Evolutionary conservation across 1,140 invertebrate genomes (phyloP).

Genomic region (Macrostomum lignano): DNA sequence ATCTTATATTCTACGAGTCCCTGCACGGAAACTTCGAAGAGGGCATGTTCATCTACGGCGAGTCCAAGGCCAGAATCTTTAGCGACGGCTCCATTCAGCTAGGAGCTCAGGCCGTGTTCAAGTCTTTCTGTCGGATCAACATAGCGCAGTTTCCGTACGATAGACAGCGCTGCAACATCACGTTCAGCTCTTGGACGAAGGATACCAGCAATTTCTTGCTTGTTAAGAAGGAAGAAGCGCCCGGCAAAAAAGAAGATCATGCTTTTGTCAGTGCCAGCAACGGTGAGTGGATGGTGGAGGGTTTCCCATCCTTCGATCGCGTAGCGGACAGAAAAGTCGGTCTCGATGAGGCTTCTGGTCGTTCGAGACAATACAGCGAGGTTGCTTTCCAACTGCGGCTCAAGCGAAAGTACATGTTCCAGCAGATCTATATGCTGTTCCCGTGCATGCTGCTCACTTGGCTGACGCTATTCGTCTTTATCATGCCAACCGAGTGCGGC

Average conservation of each 20-base stretch:
- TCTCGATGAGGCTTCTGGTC: not conserved
- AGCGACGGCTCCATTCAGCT: slow-evolving; percentile 1
- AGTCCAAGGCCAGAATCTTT: slow-evolving; percentile 1
- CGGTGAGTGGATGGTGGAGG: not conserved
- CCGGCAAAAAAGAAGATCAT: too few relatives aligned
- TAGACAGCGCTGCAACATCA: not conserved
- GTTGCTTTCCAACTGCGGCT: not conserved
- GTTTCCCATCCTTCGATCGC: not conserved
- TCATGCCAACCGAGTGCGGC: not conserved
- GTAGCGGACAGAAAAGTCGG: not conserved
- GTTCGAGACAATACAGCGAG: not conserved
- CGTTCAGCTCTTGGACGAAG: not conserved
- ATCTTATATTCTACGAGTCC: not conserved
- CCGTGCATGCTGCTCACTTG: not conserved
- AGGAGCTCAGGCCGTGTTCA: not conserved
- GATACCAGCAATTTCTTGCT: not conserved
- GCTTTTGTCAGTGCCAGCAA: slow-evolving; percentile 2
- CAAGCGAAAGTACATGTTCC: not conserved
- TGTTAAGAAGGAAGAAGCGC: not conserved
- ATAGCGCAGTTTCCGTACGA: slow-evolving; percentile 2
- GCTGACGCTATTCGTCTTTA: not conserved
- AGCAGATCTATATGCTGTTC: not conserved
- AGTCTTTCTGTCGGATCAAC: not conserved
- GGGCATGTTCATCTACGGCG: slow-evolving; percentile 2
- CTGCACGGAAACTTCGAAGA: slow-evolving; percentile 2